phyloP scores from a whole-genome alignment of 2,888 invertebrate species.

The Melinaea marsaeus region DNA sequence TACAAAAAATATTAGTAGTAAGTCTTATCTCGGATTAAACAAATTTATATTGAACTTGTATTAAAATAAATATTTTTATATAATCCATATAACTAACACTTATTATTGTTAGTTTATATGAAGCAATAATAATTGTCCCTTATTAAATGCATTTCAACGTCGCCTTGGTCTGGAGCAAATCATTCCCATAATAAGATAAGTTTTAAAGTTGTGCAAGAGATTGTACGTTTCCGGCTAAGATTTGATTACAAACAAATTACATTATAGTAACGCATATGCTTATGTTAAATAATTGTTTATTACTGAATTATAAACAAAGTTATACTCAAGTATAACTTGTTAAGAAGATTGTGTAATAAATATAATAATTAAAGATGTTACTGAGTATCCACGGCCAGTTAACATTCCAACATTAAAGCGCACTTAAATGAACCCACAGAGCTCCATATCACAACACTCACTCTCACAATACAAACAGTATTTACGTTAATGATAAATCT shows the following conservation, averaged over 20 bases:
- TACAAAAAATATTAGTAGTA: neutral
- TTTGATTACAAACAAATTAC: conserved; percentile 29
- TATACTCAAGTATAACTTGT: too few relatives aligned
- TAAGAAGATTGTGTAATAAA: neutral
- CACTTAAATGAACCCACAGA: conserved; percentile 27
- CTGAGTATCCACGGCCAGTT: conserved; percentile 28
- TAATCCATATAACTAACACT: neutral
- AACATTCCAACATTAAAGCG: conserved; percentile 34
- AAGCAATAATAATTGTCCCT: neutral
- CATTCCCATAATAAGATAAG: neutral
- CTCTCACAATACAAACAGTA: conserved; percentile 26
- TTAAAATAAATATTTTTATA: neutral
- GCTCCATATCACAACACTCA: conserved; percentile 13
- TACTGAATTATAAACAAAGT: neutral
- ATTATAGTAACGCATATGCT: conserved; percentile 12
- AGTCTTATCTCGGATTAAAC: too few relatives aligned
- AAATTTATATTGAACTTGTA: neutral
- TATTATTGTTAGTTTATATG: neutral
- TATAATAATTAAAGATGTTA: conserved; percentile 12
- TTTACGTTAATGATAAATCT: neutral
- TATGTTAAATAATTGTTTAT: too few relatives aligned
- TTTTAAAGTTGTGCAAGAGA: conserved; percentile 4
- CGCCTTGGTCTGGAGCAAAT: conserved; percentile 11
- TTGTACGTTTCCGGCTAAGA: conserved; percentile 25
- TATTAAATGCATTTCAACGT: neutral